Evolutionary conservation across 2,797 vertebrate species (phyloP), one percentile per base, ranked within the genome.

Genomic region (Gadopsis marmoratus): DNA sequence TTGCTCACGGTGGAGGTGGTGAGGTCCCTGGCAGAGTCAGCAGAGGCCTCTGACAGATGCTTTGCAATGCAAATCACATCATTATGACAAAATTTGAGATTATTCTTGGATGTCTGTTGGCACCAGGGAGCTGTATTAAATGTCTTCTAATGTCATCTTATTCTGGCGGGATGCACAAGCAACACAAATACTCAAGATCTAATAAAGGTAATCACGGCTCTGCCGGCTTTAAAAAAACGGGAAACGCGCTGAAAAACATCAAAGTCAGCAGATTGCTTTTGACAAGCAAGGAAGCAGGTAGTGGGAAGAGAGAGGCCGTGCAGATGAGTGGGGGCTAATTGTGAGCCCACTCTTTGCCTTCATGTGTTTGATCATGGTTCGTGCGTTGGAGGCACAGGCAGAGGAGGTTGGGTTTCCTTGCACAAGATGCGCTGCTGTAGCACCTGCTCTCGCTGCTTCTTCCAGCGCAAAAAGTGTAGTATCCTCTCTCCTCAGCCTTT

Each of bases 51-150:
- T 77, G 64, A 86, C 82, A 78, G 77, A 78, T 76, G 63, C 85
- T 94, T 94, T 94, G 89, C 88, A 86, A 92, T 94, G 92, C 91
- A 94, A 95, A 95, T 92, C 55, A 53, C 76, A 86, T 94, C 84
- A 87, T 93, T 94, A 91, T 84, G 82, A 86, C 83, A 83, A 89
- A 82, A 84, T 86, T 58, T 80, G 79, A 89, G 80, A 89, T 90
- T 91, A 91, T 91, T 91, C 83, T 87, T 76, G 62, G 66, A 79
- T 81, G 68, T 78, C 77, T 79, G 82, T 66, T 59, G 71, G 70
- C 88, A 90, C 78, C 39, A 31, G 78, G 79, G 71, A 89, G 66
- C 76, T 71, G 59, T 60, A 85, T 84, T 89, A 90, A 93, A 93
- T 71, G 64, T 51, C 50, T 84, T 77, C 88, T 89, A 88, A 92